Percentiles rank a stretch among this genome's conserved stretches.
Evolutionary conservation across 35 echinoderm and acorn worm species (phyloP).

Genomic region (Lytechinus pictus): DNA sequence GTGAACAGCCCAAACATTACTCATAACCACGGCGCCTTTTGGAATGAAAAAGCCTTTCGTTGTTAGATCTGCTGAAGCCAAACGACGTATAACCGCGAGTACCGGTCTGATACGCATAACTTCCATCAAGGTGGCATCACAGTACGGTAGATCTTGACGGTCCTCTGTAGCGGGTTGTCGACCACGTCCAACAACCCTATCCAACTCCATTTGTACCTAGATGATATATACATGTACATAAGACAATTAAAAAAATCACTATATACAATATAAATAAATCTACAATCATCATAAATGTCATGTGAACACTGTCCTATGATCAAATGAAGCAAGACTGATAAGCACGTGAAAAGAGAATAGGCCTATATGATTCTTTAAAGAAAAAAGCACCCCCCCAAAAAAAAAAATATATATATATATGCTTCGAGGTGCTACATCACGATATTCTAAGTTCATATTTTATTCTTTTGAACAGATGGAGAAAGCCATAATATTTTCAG

Average conservation of each 20-base stretch:
- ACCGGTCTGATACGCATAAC: slow-evolving; percentile 48
- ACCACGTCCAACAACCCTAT: slow-evolving; percentile 56
- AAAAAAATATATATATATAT: too few relatives aligned
- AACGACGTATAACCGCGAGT: slow-evolving; percentile 46
- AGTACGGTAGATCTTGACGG: slow-evolving; percentile 47
- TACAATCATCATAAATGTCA: neutral
- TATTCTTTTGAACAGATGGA: too few relatives aligned
- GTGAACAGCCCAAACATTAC: slow-evolving; percentile 63
- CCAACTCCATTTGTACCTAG: slow-evolving; percentile 61
- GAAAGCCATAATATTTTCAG: too few relatives aligned
- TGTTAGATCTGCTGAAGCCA: slow-evolving; percentile 7
- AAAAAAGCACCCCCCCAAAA: neutral
- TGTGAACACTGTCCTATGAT: neutral
- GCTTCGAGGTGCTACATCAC: neutral
- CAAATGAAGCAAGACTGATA: neutral
- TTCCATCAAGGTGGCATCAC: slow-evolving; percentile 40
- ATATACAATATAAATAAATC: neutral
- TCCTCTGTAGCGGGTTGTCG: slow-evolving; percentile 44
- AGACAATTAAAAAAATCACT: neutral
- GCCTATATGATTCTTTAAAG: neutral
- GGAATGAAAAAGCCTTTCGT: slow-evolving; percentile 63
- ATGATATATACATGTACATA: neutral
- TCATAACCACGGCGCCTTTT: slow-evolving; percentile 63
- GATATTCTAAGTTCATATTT: too few relatives aligned
- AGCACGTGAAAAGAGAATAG: neutral